phyloP scores from a whole-genome alignment of 2,888 invertebrate genomes.

The Agriopis aurantiaria region DNA sequence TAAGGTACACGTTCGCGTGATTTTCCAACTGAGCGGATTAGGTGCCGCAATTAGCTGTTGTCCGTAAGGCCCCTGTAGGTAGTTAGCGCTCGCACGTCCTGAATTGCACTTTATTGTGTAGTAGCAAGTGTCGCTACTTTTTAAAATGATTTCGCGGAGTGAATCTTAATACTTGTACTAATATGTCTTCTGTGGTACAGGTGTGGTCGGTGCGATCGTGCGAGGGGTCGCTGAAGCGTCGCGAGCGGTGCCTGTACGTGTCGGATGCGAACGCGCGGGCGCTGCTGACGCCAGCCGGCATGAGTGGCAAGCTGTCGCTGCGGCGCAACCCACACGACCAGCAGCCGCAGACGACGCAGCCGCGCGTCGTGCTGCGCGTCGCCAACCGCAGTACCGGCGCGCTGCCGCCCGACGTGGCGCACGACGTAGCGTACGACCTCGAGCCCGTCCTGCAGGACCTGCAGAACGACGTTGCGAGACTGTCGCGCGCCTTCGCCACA shows the following conservation, averaged over 20 bases:
- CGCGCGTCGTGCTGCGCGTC: constrained; percentile 76
- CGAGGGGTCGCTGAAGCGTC: constrained; percentile 78
- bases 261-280: constrained; percentile 69
- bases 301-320: constrained; percentile 71
- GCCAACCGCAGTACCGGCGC: constrained; percentile 68
- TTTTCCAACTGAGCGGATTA: too few species aligned
- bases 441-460: constrained; percentile 72
- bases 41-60: too few species aligned
- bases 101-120: too few species aligned
- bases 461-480: constrained; percentile 70
- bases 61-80: too few species aligned
- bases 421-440: constrained; percentile 57
- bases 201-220: constrained; percentile 80
- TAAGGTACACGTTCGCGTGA: too few species aligned
- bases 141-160: too few species aligned
- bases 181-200: constrained; percentile 50
- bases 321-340: constrained; percentile 71
- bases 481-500: constrained; percentile 72
- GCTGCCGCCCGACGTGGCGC: constrained; percentile 46
- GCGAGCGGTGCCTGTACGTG: constrained; percentile 72
- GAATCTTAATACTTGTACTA: too few species aligned
- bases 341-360: constrained; percentile 62
- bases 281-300: constrained; percentile 61
- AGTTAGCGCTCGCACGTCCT: too few species aligned
- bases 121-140: too few species aligned